These are phyloP conservation scores for Xyliphius kryptos DNA, from an alignment of 2,113 vertebrate genomes.

Conservation along the genomic window DNA sequence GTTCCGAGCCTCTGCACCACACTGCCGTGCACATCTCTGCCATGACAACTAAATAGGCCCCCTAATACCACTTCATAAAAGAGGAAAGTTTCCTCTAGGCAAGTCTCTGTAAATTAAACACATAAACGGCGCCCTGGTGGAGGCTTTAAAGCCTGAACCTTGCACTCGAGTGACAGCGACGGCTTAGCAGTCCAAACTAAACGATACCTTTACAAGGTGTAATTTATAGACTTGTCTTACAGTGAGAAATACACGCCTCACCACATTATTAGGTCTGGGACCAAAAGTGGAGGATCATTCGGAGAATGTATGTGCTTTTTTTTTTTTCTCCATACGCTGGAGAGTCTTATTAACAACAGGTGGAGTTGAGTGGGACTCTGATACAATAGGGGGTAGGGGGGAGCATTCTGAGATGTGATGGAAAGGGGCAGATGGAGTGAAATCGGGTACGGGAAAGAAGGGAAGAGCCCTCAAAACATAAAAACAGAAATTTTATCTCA, in stretches of 20 bases:
- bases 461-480: too few species aligned
- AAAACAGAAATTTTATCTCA: too few species aligned
- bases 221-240: conserved; percentile 58
- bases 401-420: conserved; percentile 21
- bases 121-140: conserved; percentile 64
- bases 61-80: conserved; percentile 70
- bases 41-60: conserved; percentile 70
- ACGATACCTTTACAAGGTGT: conserved; percentile 60
- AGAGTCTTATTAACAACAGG: conserved; percentile 75
- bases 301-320: conserved; percentile 64
- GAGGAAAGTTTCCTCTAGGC: conserved; percentile 64
- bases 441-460: too few species aligned
- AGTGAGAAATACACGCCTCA: conserved; percentile 57
- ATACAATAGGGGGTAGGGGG: conserved; percentile 49
- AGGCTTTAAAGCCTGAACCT: conserved; percentile 59
- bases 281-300: conserved; percentile 63
- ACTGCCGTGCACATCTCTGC: conserved; percentile 57
- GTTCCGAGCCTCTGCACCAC: conserved; percentile 60
- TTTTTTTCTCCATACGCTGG: conserved; percentile 33
- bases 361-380: conserved; percentile 62
- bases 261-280: conserved; percentile 43
- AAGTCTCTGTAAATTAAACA: conserved; percentile 69
- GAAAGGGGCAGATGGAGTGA: conserved; percentile 24
- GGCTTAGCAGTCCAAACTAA: conserved; percentile 58
- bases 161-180: conserved; percentile 61